These are phyloP conservation scores for Apostichopus parvimensis DNA, from an alignment of 35 echinoderm and acorn worm genomes.

Conservation along the genomic window DNA sequence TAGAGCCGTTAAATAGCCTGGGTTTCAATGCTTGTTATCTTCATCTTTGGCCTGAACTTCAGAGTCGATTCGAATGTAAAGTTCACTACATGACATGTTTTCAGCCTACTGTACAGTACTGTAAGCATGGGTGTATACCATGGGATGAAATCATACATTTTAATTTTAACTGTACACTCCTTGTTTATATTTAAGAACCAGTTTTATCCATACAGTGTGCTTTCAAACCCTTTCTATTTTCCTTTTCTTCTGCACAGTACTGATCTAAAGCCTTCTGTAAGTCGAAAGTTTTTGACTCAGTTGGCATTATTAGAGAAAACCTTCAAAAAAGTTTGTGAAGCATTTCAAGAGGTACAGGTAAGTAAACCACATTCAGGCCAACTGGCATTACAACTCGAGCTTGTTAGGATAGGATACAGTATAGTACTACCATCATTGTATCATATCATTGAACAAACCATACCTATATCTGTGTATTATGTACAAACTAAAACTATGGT, in stretches of 20 bases:
- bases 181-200: background rate
- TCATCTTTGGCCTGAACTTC: too few species aligned
- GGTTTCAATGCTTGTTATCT: too few species aligned
- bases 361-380: background rate
- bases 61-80: too few species aligned
- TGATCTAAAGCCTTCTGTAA: background rate
- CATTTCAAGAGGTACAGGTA: background rate
- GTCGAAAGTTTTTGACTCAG: background rate
- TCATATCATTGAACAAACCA: background rate
- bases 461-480: background rate
- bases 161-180: background rate
- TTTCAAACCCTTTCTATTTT: background rate
- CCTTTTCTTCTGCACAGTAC: background rate
- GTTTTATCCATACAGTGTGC: background rate
- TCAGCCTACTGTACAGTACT: too few species aligned
- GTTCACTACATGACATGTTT: too few species aligned
- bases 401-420: background rate
- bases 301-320: background rate
- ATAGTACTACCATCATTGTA: background rate
- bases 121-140: background rate
- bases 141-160: too few species aligned
- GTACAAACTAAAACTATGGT: background rate
- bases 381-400: background rate
- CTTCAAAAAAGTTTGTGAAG: background rate
- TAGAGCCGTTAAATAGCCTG: too few species aligned